Evolutionary conservation across 2,797 vertebrate species (phyloP), one percentile per base, ranked within the genome.

Genomic region (Mus minutoides): DNA sequence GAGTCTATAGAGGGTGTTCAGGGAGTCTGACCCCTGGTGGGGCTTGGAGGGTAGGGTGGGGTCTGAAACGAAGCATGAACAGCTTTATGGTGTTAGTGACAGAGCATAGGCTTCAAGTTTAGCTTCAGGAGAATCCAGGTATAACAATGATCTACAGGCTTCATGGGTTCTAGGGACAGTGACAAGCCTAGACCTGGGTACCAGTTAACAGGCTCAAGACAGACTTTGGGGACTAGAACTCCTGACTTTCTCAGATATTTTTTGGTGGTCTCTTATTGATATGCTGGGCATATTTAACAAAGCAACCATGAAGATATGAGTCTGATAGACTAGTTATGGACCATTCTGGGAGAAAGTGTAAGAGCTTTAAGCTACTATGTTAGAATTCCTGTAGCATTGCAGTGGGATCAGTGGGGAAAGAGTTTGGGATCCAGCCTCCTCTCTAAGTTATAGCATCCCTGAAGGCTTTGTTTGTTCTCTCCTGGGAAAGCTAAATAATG

Each of bases 1-100:
- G 37, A n/a, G 40, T 71, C 71, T 40, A 24, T 8, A 75, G 46
- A 52, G 9, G 54, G n/a, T 21, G 1, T 58, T 86, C 58, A 26
- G 67, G 88, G 71, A 75, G 19, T 46, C 31, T 31, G 82, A 37
- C 49, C 56, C 26, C 34, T 46, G 31, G 91, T 73, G 62, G 54
- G 43, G 29, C 6, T 26, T 5, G 9, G 71, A 40, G 90, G 69
- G 4, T 54, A 0, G 0, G 1, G 43, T 34, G 49, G 69, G 37
- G 56, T 67, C 40, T 76, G 49, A 79, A 0, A 62, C 56, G 49
- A 82, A 86, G 58, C 6, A 29, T 24, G 29, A 85, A 49, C 6
- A 49, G 26, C 22, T 60, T 43, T 78, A 71, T 22, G 46, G 5
- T 52, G 49, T 69, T 16, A 46, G 43, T 11, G 31, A 78, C 37